Base-by-base conservation (phyloP, 2,797 vertebrate genomes). In the Octomys mimax region DNA sequence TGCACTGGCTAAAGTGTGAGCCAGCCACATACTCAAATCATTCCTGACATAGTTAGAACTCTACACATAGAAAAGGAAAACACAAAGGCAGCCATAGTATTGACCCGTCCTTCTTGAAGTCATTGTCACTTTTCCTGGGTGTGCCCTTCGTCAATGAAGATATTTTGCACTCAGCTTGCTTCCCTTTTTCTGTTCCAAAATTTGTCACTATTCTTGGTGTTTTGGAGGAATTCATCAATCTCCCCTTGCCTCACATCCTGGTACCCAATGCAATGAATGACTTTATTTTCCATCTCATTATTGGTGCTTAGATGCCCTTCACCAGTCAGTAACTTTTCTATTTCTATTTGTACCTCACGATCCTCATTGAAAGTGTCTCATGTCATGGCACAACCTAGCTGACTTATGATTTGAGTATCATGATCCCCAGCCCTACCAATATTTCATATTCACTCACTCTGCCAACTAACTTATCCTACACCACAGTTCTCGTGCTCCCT, bases 21-120 rank as follows among this genome's bases (percentile, higher is more conserved):
- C n/a, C 75, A 68, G 52, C n/a, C 75, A 68, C 73, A n/a, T 18
- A 70, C 14, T 70, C 94, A 61, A 91, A 87, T 97, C 21, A 94
- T 80, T 88, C 80, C 77, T 95, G 95, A 95, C 75, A 88, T 2
- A 46, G 5, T 18, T n/a, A 49, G 46, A 75, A 39, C 42, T 5
- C 6, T 28, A 42, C 26, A 28, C 1, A 14, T 49, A 89, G 39
- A 91, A 73, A 93, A 95, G 26, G 5, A 59, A 83, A 96, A 82
- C 13, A 42, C 6, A 87, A 89, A 91, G 70, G 28, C 78, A 21
- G 11, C 9, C 42, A 42, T 42, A 42, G 42, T 42, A 42, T 42
- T 31, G 49, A 85, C 12, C 54, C 52, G 8, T 84, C 19, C 2
- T 36, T 61, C 10, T 61, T 36, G 33, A 49, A 39, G 24, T 80